A percentile compares a stretch with the other conserved stretches of the same genome.
Conservation (phyloP, 2,888 invertebrate species). For the Heteromurus nitidus region DNA sequence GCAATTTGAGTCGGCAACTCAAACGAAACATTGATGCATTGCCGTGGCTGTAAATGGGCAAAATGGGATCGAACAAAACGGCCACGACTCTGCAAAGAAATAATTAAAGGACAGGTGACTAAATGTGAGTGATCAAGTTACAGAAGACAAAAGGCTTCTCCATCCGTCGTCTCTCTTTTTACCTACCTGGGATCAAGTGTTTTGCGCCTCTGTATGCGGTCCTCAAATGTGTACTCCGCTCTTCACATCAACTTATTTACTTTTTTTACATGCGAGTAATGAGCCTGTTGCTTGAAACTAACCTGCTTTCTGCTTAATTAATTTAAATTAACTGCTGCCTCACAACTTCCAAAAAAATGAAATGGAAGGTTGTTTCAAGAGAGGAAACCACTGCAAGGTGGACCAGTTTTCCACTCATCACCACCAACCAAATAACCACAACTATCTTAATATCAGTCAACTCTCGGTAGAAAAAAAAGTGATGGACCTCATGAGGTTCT, state of each 20-base stretch:
- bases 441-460: slow-evolving; percentile 8
- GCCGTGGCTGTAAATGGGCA: slow-evolving; percentile 22
- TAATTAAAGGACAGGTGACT: slow-evolving; percentile 46
- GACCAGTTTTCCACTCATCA: slow-evolving; percentile 55
- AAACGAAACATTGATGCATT: slow-evolving; percentile 35
- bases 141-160: not conserved
- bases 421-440: too few relatives aligned
- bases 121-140: slow-evolving; percentile 19
- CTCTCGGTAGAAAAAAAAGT: slow-evolving; percentile 18
- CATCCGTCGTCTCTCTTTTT: too few relatives aligned
- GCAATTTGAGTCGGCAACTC: slow-evolving; percentile 31
- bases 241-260: too few relatives aligned
- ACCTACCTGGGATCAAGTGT: too few relatives aligned
- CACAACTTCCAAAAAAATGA: slow-evolving; percentile 57
- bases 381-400: slow-evolving; percentile 59
- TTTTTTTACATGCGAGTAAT: slow-evolving; percentile 48
- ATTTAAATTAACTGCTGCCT: slow-evolving; percentile 64
- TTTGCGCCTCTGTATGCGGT: too few relatives aligned
- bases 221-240: too few relatives aligned
- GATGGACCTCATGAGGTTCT: slow-evolving; percentile 41
- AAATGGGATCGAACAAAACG: slow-evolving; percentile 22
- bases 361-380: slow-evolving; percentile 60
- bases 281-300: slow-evolving; percentile 43
- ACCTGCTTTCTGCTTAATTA: slow-evolving; percentile 63
- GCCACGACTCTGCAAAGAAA: slow-evolving; percentile 18